Evolutionary conservation across 2,113 vertebrate species (phyloP).

Genomic region (Ptilorrhoa leucosticta): DNA sequence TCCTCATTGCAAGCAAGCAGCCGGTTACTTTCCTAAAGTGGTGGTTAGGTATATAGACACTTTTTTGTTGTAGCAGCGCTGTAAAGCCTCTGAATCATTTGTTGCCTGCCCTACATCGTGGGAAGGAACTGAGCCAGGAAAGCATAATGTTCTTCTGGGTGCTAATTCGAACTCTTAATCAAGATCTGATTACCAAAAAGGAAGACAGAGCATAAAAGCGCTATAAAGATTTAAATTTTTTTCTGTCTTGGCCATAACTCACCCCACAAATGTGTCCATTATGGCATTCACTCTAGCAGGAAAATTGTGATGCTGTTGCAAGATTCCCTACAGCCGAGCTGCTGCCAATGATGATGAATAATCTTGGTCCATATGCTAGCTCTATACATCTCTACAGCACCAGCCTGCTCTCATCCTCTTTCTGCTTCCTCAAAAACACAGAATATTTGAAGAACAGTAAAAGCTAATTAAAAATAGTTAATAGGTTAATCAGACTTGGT

Average conservation of each 20-base stretch:
- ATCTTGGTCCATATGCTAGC: not conserved
- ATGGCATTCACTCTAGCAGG: slow-evolving; percentile 22
- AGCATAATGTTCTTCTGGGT: slow-evolving; percentile 40
- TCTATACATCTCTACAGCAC: not conserved
- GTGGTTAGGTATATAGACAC: not conserved
- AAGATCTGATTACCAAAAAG: slow-evolving; percentile 62
- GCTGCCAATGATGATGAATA: slow-evolving; percentile 48
- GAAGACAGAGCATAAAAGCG: slow-evolving; percentile 56
- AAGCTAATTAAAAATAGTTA: slow-evolving; percentile 69
- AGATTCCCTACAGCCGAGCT: not conserved
- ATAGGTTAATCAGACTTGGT: slow-evolving; percentile 57
- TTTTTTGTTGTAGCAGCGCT: not conserved
- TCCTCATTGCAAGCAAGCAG: not conserved
- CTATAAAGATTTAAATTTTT: slow-evolving; percentile 50
- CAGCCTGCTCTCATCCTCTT: not conserved
- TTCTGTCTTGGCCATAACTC: slow-evolving; percentile 45
- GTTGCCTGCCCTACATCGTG: not conserved
- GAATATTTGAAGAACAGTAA: slow-evolving; percentile 44
- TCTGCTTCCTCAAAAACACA: slow-evolving; percentile 1
- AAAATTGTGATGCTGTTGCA: slow-evolving; percentile 49
- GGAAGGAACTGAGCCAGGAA: slow-evolving; percentile 36
- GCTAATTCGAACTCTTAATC: slow-evolving; percentile 59
- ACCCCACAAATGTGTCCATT: slow-evolving; percentile 9
- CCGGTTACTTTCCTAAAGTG: not conserved
- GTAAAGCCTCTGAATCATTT: not conserved